Percentiles rank a stretch among this genome's conserved stretches.
Evolutionary conservation across 2,888 invertebrate genomes (phyloP).

Genomic region (Plagodis dolabraria): DNA sequence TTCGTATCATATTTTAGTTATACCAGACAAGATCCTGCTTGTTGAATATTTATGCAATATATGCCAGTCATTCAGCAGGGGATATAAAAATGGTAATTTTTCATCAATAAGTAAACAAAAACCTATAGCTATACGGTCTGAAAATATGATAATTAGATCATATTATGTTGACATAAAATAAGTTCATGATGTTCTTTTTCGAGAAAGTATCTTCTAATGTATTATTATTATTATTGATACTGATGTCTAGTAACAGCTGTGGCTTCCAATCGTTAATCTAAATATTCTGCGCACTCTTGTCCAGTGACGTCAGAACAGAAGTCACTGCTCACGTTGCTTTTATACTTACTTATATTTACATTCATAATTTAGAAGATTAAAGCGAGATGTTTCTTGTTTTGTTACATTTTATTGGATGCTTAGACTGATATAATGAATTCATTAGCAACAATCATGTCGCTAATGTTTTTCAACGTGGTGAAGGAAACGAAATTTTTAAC

Average conservation of each 20-base stretch:
- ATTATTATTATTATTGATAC: not conserved
- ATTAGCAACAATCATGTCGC: not conserved
- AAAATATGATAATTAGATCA: too few relatives aligned
- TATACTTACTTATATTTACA: conserved; percentile 13
- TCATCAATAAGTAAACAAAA: too few relatives aligned
- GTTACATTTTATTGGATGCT: conserved; percentile 12
- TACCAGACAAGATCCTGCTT: too few relatives aligned
- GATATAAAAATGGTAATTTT: too few relatives aligned
- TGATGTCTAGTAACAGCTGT: conserved; percentile 27
- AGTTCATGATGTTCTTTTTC: too few relatives aligned
- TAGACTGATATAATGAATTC: not conserved
- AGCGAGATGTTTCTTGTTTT: conserved; percentile 15
- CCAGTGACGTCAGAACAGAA: conserved; percentile 28
- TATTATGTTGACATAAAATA: too few relatives aligned
- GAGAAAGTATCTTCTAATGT: not conserved
- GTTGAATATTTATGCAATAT: too few relatives aligned
- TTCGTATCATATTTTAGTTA: too few relatives aligned
- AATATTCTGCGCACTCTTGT: conserved; percentile 8
- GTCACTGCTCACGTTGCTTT: not conserved
- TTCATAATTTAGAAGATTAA: conserved; percentile 19
- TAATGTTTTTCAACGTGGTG: too few relatives aligned
- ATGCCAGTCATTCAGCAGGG: too few relatives aligned
- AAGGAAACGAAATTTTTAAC: too few relatives aligned
- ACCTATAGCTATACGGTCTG: too few relatives aligned
- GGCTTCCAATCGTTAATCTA: conserved; percentile 12